Conservation (phyloP, 2,888 invertebrate genomes). For the Ophion obscuratus region DNA sequence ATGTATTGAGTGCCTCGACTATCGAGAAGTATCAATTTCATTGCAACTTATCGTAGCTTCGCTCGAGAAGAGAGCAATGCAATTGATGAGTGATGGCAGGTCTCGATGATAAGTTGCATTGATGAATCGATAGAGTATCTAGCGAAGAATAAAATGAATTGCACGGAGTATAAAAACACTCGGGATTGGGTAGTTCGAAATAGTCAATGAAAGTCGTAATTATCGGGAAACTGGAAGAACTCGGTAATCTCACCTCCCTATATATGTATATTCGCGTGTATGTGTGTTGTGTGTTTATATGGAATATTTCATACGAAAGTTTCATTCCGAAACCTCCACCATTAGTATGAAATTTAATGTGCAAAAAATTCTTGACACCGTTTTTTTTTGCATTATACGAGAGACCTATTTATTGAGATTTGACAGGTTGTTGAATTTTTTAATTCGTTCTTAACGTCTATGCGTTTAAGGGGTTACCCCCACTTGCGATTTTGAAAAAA, state of each 20-base stretch:
- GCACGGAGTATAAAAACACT: neutral
- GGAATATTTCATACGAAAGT: neutral
- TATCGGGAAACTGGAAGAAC: neutral
- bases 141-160: neutral
- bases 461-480: too few relatives aligned
- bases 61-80: too few relatives aligned
- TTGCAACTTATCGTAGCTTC: neutral
- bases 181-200: neutral
- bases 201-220: neutral
- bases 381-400: neutral
- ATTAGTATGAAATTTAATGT: neutral
- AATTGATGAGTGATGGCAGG: neutral
- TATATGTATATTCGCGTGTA: neutral
- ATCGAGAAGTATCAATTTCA: neutral
- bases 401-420: too few relatives aligned
- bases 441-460: too few relatives aligned
- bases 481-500: too few relatives aligned
- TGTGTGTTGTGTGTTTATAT: neutral
- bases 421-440: too few relatives aligned
- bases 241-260: neutral
- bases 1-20: neutral
- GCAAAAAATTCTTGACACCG: neutral
- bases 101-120: neutral
- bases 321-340: neutral
- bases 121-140: neutral